Conservation (phyloP, 2,797 vertebrate species). For the Myotis findleyi region DNA sequence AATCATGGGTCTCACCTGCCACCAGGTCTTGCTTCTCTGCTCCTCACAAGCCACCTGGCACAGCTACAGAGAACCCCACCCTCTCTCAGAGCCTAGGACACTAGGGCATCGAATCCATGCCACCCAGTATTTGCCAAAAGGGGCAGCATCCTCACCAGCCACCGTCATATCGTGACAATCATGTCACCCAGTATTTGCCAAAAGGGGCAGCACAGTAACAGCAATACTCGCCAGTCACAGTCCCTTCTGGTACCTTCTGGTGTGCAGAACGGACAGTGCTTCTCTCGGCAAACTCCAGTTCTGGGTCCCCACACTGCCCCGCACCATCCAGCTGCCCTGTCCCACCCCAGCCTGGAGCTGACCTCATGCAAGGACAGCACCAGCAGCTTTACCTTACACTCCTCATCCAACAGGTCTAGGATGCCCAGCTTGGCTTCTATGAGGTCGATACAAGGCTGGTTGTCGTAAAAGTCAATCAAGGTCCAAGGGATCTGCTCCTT, state of each 20-base stretch:
- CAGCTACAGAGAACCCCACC: too few relatives aligned
- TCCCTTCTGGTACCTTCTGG: not conserved
- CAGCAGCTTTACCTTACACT: constrained; percentile 92
- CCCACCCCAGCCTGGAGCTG: not conserved
- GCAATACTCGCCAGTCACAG: not conserved
- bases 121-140: not conserved
- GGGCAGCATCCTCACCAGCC: not conserved
- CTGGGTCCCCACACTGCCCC: not conserved
- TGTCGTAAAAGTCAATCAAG: constrained; percentile 93
- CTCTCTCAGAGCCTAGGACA: not conserved
- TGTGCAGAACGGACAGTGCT: not conserved
- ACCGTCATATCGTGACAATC: not conserved
- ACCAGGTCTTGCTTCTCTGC: not conserved
- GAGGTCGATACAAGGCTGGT: constrained; percentile 95
- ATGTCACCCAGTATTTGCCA: not conserved
- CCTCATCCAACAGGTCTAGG: constrained; percentile 96
- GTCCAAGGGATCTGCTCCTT: constrained; percentile 95
- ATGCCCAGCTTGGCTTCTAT: constrained; percentile 96
- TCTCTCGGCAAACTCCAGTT: not conserved
- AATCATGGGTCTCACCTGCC: not conserved
- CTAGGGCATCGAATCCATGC: not conserved
- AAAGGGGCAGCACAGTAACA: not conserved
- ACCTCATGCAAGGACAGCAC: accelerated
- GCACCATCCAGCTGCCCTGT: not conserved
- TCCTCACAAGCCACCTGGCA: not conserved